These are phyloP conservation scores for Resseliella maxima DNA, from an alignment of 2,888 invertebrate genomes.

Conservation along the genomic window DNA sequence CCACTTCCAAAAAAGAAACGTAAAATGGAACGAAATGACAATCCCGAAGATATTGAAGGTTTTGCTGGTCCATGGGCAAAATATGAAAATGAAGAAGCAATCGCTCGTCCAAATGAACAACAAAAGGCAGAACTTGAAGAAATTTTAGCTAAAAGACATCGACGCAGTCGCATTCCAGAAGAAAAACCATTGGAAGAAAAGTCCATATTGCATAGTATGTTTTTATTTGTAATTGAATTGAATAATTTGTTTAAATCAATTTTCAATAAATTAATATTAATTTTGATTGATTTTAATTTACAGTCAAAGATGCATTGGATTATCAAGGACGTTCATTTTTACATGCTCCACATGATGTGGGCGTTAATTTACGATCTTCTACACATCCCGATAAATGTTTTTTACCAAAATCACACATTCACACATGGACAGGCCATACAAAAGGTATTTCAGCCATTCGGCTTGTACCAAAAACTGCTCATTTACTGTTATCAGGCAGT, in stretches of 20 bases:
- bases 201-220: constrained; percentile 89
- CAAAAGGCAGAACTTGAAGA: constrained; percentile 95
- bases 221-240: background rate
- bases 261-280: background rate
- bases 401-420: constrained; percentile 93
- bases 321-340: constrained; percentile 97
- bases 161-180: constrained; percentile 85
- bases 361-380: constrained; percentile 86
- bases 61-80: constrained; percentile 99
- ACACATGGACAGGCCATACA: constrained; percentile 97
- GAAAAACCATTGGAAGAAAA: constrained; percentile 96
- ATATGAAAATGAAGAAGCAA: constrained; percentile 87
- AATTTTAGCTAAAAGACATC: constrained; percentile 90
- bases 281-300: constrained; percentile 59
- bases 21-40: constrained; percentile 88
- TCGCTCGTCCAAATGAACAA: constrained; percentile 92
- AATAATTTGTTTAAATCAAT: background rate
- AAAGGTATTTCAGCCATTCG: constrained; percentile 95
- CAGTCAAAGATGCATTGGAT: constrained; percentile 92
- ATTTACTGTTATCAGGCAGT: constrained; percentile 92
- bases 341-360: constrained; percentile 91
- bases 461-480: constrained; percentile 95
- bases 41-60: constrained; percentile 92
- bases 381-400: constrained; percentile 95
- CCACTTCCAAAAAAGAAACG: constrained; percentile 81